A percentile compares a stretch with the other conserved stretches of the same genome.
Conservation (phyloP, 2,797 vertebrate genomes). For the Falco rusticolus region DNA sequence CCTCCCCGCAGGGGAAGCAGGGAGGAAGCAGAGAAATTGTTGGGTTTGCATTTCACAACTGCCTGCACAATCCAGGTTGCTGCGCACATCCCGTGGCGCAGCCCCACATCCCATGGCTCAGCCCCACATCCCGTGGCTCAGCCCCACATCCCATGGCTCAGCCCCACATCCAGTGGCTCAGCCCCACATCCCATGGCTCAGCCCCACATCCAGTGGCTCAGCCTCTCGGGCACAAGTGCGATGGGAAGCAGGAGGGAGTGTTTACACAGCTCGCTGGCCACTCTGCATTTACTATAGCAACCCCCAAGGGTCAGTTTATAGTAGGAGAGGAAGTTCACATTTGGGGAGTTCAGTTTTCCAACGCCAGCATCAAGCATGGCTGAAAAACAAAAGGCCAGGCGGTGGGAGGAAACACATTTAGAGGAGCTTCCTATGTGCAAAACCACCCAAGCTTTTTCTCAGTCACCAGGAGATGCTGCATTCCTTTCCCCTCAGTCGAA, state of each 20-base stretch:
- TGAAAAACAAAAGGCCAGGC: slow-evolving; percentile 72
- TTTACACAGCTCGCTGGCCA: slow-evolving; percentile 55
- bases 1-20: slow-evolving; percentile 7
- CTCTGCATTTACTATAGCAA: slow-evolving; percentile 74
- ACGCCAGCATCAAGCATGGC: slow-evolving; percentile 50
- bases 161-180: slow-evolving; percentile 16
- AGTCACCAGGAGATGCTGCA: neutral
- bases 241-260: slow-evolving; percentile 51
- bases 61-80: neutral
- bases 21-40: neutral
- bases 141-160: slow-evolving; percentile 16
- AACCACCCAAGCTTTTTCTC: slow-evolving; percentile 19
- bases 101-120: neutral
- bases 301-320: slow-evolving; percentile 76
- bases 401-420: slow-evolving; percentile 72
- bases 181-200: slow-evolving; percentile 16
- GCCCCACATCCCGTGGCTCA: neutral
- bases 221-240: neutral
- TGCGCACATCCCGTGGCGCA: neutral
- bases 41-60: slow-evolving; percentile 15
- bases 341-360: slow-evolving; percentile 69
- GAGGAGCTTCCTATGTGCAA: slow-evolving; percentile 59
- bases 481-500: slow-evolving; percentile 9
- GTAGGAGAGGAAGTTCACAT: slow-evolving; percentile 76
- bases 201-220: slow-evolving; percentile 16